phyloP scores from a whole-genome alignment of 1,140 invertebrate genomes.

The Leptinotarsa texana region DNA sequence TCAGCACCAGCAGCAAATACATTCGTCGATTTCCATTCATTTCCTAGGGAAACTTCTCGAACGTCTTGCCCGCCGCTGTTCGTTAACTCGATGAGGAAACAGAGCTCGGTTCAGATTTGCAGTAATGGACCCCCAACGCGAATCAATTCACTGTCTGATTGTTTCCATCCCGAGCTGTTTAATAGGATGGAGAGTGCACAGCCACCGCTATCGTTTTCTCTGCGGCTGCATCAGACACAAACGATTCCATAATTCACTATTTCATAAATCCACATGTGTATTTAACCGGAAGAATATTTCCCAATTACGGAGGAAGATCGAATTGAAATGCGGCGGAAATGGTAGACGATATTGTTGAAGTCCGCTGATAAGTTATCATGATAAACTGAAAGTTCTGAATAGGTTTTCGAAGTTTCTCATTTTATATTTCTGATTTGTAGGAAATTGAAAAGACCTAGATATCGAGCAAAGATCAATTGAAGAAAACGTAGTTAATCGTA shows the following conservation, averaged over 20 bases:
- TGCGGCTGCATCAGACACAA: slow-evolving; percentile 50
- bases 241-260: slow-evolving; percentile 50
- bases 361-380: too few relatives aligned
- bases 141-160: slow-evolving; percentile 55
- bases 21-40: background rate
- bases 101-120: slow-evolving; percentile 41
- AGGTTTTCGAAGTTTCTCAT: too few relatives aligned
- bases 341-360: too few relatives aligned
- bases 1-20: background rate
- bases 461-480: too few relatives aligned
- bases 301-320: slow-evolving; percentile 6
- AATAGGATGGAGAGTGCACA: slow-evolving; percentile 48
- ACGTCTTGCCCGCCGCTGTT: slow-evolving; percentile 7
- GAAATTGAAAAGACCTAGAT: too few relatives aligned
- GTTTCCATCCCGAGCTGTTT: slow-evolving; percentile 53
- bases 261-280: slow-evolving; percentile 37
- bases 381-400: too few relatives aligned
- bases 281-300: slow-evolving; percentile 24
- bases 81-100: slow-evolving; percentile 41
- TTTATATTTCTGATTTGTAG: too few relatives aligned
- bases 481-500: too few relatives aligned
- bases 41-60: background rate
- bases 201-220: slow-evolving; percentile 30
- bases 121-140: slow-evolving; percentile 55
- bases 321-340: too few relatives aligned